Base-by-base conservation (phyloP, 2,113 vertebrate genomes). In the Cyanistes caeruleus region DNA sequence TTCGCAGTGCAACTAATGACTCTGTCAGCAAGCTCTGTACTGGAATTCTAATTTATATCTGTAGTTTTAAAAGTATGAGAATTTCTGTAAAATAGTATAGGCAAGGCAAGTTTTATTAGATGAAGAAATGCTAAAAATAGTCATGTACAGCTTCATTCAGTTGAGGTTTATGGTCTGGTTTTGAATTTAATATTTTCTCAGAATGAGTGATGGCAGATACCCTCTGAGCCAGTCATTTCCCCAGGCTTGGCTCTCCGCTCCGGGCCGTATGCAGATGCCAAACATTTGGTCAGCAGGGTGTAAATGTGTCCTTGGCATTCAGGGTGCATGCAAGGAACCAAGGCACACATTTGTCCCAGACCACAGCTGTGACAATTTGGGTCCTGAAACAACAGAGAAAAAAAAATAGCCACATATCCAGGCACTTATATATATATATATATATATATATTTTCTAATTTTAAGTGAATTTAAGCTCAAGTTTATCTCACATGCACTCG, bases 311-410 rank as follows among this genome's bases (percentile, higher is more conserved):
- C 97, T 96, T 96, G 75, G 97, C 92, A 96, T 70, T 92, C 87
- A n/a, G 94, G 85, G 30, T 89, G 72, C 1, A 91, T 95, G 11
- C 53, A n/a, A 96, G 96, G 79, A 98, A 96, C 11, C 94, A 90
- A 5, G 65, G 65, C 41, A 63, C 39, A 41, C 87, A 35, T 72
- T 48, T 96, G 92, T 94, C 96, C 62, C 89, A 96, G 51, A 97
- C 94, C 84, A 97, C 93, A 11, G 96, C 46, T 93, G 96, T 0
- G 97, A 97, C 39, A 96, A 27, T 58, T 52, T 95, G 53, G 70
- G 80, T 77, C 95, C 97, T 62, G 39, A 87, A 84, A 85, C 17
- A 48, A 70, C 4, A 19, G 24, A 39, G 33, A 39, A 39, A 39
- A 39, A 11, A 49, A 80, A 64, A n/a, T n/a, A 64, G 7, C 28